Evolutionary conservation across 2,888 invertebrate species (phyloP).

Genomic region (Dastarcus helophoroides): DNA sequence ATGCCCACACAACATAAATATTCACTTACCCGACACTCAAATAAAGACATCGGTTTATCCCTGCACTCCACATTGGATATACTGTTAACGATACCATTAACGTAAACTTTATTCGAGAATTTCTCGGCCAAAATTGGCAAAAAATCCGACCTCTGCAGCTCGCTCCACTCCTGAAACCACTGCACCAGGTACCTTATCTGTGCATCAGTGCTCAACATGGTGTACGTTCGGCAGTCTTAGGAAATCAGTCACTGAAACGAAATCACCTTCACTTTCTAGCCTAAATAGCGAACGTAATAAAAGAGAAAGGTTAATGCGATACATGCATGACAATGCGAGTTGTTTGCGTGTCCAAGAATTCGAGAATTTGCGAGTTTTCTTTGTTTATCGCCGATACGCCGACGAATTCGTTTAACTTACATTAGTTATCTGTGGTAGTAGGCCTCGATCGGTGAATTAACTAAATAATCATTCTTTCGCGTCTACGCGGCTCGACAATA

Average conservation of each 20-base stretch:
- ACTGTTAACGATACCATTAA: slow-evolving; percentile 62
- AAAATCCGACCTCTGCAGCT: slow-evolving; percentile 76
- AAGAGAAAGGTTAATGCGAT: neutral
- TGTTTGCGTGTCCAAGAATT: slow-evolving; percentile 1
- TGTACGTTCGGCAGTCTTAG: slow-evolving; percentile 16
- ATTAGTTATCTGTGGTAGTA: too few species aligned
- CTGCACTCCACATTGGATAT: slow-evolving; percentile 55
- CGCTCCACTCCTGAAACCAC: slow-evolving; percentile 86
- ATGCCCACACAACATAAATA: neutral
- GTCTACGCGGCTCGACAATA: slow-evolving; percentile 1
- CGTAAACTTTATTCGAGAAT: slow-evolving; percentile 48
- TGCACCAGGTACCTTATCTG: slow-evolving; percentile 72
- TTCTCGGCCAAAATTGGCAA: slow-evolving; percentile 61
- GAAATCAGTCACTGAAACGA: slow-evolving; percentile 21
- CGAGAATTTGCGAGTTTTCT: too few species aligned
- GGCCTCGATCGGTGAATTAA: too few species aligned
- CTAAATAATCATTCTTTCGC: too few species aligned
- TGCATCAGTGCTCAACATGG: slow-evolving; percentile 48
- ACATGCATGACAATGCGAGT: slow-evolving; percentile 1
- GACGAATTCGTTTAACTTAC: too few species aligned
- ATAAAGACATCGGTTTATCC: slow-evolving; percentile 70
- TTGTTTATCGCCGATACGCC: too few species aligned
- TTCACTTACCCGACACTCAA: slow-evolving; percentile 65
- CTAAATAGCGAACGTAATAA: slow-evolving; percentile 7
- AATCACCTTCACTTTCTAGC: slow-evolving; percentile 13